A percentile compares a stretch with the other conserved stretches of the same genome.
phyloP scores from a whole-genome alignment of 2,888 invertebrate species.

The Caenorhabditis sp. region DNA sequence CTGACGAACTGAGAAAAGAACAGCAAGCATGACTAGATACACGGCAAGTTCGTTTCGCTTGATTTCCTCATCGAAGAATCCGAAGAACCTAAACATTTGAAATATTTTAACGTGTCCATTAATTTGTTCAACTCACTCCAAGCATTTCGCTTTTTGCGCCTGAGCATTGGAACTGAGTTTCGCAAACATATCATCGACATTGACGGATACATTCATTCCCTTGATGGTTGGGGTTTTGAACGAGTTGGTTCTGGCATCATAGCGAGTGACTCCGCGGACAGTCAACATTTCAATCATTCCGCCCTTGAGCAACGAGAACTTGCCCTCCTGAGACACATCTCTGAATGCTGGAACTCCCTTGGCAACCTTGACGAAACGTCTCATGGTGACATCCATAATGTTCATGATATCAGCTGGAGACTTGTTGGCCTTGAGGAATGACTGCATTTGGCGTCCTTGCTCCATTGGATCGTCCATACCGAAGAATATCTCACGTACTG shows the following conservation, averaged over 20 bases:
- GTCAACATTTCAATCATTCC: constrained; percentile 82
- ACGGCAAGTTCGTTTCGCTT: constrained; percentile 77
- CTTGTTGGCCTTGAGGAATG: constrained; percentile 74
- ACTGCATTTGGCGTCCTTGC: constrained; percentile 68
- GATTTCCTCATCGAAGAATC: constrained; percentile 75
- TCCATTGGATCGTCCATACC: constrained; percentile 79
- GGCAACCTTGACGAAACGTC: constrained; percentile 80
- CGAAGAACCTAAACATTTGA: constrained; percentile 72
- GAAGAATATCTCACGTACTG: constrained; percentile 73
- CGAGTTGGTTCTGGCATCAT: constrained; percentile 72
- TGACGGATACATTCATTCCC: constrained; percentile 59
- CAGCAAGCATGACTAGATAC: constrained; percentile 76
- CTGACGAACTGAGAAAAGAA: constrained; percentile 73
- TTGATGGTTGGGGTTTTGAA: constrained; percentile 74
- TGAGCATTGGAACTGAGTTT: constrained; percentile 73
- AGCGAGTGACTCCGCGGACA: constrained; percentile 78
- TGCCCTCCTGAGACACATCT: constrained; percentile 79
- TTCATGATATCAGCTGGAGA: constrained; percentile 80
- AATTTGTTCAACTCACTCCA: constrained; percentile 66
- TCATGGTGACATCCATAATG: constrained; percentile 82
- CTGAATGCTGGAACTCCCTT: constrained; percentile 79
- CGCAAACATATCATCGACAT: constrained; percentile 77
- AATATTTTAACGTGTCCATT: background rate
- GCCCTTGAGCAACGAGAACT: constrained; percentile 80
- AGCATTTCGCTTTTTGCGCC: constrained; percentile 73